phyloP scores from a whole-genome alignment of 2,888 invertebrate species.

The Phaedon cochleariae region DNA sequence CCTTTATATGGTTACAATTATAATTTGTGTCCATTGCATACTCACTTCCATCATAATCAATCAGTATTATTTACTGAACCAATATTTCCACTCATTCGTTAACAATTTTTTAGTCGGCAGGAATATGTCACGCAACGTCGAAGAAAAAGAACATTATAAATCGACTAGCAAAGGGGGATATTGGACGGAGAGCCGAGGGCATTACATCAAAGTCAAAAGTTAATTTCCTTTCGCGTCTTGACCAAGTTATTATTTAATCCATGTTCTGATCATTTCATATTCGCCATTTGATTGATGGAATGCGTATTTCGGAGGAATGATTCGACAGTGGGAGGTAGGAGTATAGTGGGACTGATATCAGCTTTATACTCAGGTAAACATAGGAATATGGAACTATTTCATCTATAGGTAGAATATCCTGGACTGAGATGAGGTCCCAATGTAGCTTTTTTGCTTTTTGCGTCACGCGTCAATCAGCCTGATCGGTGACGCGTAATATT shows the following conservation, averaged over 20 bases:
- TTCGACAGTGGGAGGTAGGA: too few species aligned
- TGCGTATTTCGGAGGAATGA: slow-evolving; percentile 2
- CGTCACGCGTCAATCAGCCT: too few species aligned
- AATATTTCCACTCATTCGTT: neutral
- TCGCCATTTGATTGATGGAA: slow-evolving; percentile 53
- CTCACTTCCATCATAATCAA: too few species aligned
- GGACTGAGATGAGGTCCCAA: too few species aligned
- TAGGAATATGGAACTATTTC: too few species aligned
- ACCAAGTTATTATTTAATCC: slow-evolving; percentile 57
- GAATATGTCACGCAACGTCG: neutral
- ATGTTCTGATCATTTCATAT: slow-evolving; percentile 53
- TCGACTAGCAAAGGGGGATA: slow-evolving; percentile 38
- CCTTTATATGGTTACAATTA: too few species aligned
- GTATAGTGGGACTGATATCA: neutral
- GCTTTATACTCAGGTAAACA: too few species aligned
- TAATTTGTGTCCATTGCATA: too few species aligned
- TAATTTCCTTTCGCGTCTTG: slow-evolving; percentile 60
- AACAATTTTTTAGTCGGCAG: neutral
- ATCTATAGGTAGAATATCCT: too few species aligned
- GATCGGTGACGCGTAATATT: too few species aligned
- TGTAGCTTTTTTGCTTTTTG: too few species aligned
- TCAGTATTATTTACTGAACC: neutral
- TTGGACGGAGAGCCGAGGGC: slow-evolving; percentile 42
- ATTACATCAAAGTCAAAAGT: slow-evolving; percentile 61
- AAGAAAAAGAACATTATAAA: slow-evolving; percentile 40